A percentile compares a stretch with the other conserved stretches of the same genome.
phyloP scores from a whole-genome alignment of 1,140 invertebrate species.

The Paracyclopina nana region DNA sequence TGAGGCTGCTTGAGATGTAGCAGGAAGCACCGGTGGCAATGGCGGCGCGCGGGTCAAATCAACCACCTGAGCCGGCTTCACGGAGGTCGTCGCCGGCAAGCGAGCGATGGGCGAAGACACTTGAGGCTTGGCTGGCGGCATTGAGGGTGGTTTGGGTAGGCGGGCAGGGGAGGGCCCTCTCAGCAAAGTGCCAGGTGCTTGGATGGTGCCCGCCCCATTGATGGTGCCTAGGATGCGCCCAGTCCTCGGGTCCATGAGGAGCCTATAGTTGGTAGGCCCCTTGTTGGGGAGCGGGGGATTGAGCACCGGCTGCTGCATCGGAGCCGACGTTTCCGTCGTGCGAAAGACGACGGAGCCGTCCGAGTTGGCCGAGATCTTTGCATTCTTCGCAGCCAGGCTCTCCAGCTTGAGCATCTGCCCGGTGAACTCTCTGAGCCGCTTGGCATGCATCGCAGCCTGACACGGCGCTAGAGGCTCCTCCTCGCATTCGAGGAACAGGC shows the following conservation, averaged over 20 bases:
- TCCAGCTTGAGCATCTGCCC: neutral
- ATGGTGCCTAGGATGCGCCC: conserved; percentile 5
- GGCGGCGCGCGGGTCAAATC: neutral
- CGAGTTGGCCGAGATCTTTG: neutral
- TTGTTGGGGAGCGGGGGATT: neutral
- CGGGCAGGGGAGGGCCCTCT: neutral
- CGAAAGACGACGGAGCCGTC: neutral
- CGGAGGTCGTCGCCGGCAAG: neutral
- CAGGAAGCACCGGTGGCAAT: neutral
- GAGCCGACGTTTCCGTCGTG: neutral
- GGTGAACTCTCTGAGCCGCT: neutral
- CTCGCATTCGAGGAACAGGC: neutral
- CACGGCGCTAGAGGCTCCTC: neutral
- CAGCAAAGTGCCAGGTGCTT: neutral
- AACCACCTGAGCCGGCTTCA: neutral
- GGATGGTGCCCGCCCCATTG: neutral
- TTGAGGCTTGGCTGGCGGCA: neutral
- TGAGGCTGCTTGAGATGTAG: neutral
- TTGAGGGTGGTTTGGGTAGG: neutral
- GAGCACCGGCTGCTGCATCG: neutral
- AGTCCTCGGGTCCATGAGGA: neutral
- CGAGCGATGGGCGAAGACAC: neutral
- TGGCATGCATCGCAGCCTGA: neutral
- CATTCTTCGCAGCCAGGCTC: neutral
- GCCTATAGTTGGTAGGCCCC: neutral